These are phyloP conservation scores for Stegodyphus mimosarum DNA, from an alignment of 1,140 invertebrate species.

Conservation along the genomic window DNA sequence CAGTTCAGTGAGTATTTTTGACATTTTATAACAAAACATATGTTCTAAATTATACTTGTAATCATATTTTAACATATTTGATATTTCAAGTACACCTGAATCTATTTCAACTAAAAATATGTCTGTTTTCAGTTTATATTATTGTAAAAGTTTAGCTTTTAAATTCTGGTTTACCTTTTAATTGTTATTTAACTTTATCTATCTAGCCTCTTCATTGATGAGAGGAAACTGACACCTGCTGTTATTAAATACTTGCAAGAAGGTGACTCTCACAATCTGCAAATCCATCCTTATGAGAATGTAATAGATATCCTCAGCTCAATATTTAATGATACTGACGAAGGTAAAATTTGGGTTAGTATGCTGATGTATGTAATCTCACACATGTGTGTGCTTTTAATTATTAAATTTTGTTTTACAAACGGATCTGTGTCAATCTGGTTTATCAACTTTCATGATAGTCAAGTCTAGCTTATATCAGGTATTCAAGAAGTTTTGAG, in stretches of 20 bases:
- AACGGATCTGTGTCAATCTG: too few species aligned
- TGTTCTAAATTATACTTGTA: not conserved
- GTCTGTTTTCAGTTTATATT: not conserved
- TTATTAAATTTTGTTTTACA: too few species aligned
- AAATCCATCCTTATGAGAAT: slow-evolving; percentile 25
- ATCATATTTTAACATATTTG: too few species aligned
- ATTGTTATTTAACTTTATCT: slow-evolving; percentile 21
- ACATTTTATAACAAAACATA: not conserved
- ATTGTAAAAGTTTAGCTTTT: not conserved
- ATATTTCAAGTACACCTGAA: too few species aligned
- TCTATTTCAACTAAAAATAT: not conserved
- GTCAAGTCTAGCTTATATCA: too few species aligned
- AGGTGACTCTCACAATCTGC: slow-evolving; percentile 2
- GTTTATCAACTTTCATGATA: too few species aligned
- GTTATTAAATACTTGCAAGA: slow-evolving; percentile 74
- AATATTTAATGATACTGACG: slow-evolving; percentile 7
- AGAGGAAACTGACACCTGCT: slow-evolving; percentile 72
- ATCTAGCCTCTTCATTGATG: slow-evolving; percentile 78
- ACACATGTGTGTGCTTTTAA: too few species aligned
- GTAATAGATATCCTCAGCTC: not conserved
- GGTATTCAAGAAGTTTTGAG: too few species aligned
- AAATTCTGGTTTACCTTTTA: not conserved
- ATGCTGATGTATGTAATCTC: not conserved
- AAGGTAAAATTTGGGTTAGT: slow-evolving; percentile 54
- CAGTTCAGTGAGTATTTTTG: slow-evolving; percentile 70